These are phyloP conservation scores for Glandiceps talaboti DNA, from an alignment of 53 echinoderm and acorn worm species.

Conservation along the genomic window DNA sequence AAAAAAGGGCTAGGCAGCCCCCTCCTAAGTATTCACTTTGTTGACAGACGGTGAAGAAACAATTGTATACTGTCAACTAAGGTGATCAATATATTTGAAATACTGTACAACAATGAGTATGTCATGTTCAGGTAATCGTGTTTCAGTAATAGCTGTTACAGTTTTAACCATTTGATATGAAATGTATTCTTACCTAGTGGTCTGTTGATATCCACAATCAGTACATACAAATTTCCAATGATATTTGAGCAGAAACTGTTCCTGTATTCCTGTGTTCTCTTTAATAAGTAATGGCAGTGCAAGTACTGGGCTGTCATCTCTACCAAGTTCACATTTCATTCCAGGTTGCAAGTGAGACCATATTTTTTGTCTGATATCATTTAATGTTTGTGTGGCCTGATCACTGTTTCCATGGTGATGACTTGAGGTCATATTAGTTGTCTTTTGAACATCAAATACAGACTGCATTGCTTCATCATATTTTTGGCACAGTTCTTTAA, in stretches of 20 bases:
- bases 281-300: constrained; percentile 56
- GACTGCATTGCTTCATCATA: constrained; percentile 34
- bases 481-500: constrained; percentile 40
- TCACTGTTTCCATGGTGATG: background rate
- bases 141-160: no score
- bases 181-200: constrained; percentile 45
- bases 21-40: no score
- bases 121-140: no score
- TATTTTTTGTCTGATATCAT: constrained; percentile 28
- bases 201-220: constrained; percentile 33
- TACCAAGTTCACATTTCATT: constrained; percentile 36
- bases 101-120: no score
- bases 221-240: constrained; percentile 67
- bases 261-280: constrained; percentile 38
- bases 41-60: no score
- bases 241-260: constrained; percentile 55
- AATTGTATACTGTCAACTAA: no score
- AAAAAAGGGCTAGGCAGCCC: no score
- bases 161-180: no score
- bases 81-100: no score
- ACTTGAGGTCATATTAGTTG: no score
- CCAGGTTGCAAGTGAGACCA: constrained; percentile 32
- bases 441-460: background rate
- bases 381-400: constrained; percentile 3
- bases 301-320: constrained; percentile 58